Conservation (phyloP, 2,797 vertebrate genomes). For the Rhynchonycteris naso region DNA sequence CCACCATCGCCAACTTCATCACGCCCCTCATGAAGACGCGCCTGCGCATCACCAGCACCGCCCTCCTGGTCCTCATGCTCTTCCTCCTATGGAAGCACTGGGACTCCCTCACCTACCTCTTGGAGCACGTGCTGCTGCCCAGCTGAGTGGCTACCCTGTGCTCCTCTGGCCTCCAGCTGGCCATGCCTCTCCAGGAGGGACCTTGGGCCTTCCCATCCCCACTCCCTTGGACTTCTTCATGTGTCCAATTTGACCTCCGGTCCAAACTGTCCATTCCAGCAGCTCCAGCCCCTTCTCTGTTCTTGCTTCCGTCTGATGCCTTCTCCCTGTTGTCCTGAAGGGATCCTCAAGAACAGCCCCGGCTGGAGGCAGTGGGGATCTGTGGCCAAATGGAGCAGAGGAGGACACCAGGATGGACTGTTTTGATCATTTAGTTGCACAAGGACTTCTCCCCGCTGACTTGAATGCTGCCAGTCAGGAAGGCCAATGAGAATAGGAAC, state of each 20-base stretch:
- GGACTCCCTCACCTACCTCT: slow-evolving; percentile 91
- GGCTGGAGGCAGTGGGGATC: background rate
- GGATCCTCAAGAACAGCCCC: background rate
- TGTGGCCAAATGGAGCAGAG: background rate
- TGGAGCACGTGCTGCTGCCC: slow-evolving; percentile 93
- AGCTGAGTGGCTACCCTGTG: slow-evolving; percentile 86
- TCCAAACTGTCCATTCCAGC: slow-evolving; percentile 29
- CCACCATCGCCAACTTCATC: slow-evolving; percentile 98
- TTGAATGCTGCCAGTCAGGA: background rate
- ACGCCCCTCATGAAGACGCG: slow-evolving; percentile 99
- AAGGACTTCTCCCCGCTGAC: slow-evolving; percentile 10
- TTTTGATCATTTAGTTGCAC: background rate
- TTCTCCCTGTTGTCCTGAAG: slow-evolving; percentile 39
- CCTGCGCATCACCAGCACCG: slow-evolving; percentile 91
- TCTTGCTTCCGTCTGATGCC: slow-evolving; percentile 45
- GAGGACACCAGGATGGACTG: background rate
- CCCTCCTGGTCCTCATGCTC: slow-evolving; percentile 92
- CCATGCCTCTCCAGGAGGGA: slow-evolving; percentile 50
- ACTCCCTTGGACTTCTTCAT: slow-evolving; percentile 28
- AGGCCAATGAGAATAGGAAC: background rate
- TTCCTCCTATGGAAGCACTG: slow-evolving; percentile 98
- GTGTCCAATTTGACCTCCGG: slow-evolving; percentile 48
- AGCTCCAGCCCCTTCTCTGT: background rate
- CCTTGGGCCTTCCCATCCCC: background rate
- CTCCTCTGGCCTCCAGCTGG: background rate